Base-by-base conservation (phyloP, 2,113 vertebrate genomes). In the Barbus barbus region DNA sequence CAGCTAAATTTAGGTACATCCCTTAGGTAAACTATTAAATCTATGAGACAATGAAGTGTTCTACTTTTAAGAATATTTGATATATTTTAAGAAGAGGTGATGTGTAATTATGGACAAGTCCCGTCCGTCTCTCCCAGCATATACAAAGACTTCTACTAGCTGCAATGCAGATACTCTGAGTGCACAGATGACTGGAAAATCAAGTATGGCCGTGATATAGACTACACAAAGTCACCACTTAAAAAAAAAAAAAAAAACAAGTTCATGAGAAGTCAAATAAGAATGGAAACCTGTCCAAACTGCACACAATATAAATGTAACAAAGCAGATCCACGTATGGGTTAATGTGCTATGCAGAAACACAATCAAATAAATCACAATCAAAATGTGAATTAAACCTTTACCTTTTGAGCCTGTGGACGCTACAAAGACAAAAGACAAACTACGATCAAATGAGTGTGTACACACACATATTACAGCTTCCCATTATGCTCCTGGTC, bases 401-500 rank as follows among this genome's bases (percentile, higher is more conserved):
- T 87, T 86, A 88, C 87, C 87, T 86, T 84, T 73, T 86, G 87
- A 79, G 87, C 83, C 79, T 88, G 87, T 74, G 85, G 85, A 83
- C 86, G 87, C 87, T 88, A 86, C 56, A 85, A n/a, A 83, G 69
- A 85, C 20, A 87, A 75, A 78, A 82, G 31, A 86, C 33, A 77
- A 58, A 69, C 53, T 36, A 46, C n/a, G 11, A 26, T 73, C 72
- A 58, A 79, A 16, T 22, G 11, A 58, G n/a, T 48, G 22, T n/a
- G n/a, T 58, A 7, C 24, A 9, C 48, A 44, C 13, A 31, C 7
- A 18, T 9, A 51, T 75, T 9, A 46, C 1, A 9, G 7, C 72
- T 18, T 2, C 12, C n/a, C n/a, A n/a, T n/a, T n/a, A n/a, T n/a
- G n/a, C n/a, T 63, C 60, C 26, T 63, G 26, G 26, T 63, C 60